These are phyloP conservation scores for Xestia sexstrigata DNA, from an alignment of 2,888 invertebrate species.

Conservation along the genomic window DNA sequence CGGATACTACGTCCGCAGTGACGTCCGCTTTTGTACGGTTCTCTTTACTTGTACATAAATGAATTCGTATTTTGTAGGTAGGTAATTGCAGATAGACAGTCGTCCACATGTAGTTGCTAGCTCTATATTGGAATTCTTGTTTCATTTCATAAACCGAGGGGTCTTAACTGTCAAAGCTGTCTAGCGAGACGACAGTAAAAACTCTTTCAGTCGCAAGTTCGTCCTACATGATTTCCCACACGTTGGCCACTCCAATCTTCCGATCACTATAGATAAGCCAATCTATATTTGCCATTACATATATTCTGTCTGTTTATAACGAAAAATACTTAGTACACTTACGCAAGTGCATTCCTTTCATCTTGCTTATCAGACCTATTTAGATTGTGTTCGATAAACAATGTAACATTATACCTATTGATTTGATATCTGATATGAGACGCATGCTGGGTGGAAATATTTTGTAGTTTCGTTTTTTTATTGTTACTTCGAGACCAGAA, in stretches of 20 bases:
- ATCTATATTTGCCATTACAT: conserved; percentile 56
- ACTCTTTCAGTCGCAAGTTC: background rate
- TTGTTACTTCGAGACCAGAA: background rate
- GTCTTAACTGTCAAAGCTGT: no score
- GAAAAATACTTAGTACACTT: conserved; percentile 52
- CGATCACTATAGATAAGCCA: conserved; percentile 56
- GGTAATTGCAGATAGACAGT: background rate
- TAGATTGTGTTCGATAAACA: conserved; percentile 67
- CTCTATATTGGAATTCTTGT: background rate
- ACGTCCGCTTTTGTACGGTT: background rate
- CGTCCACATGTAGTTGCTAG: no score
- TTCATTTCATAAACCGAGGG: background rate
- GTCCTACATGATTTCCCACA: conserved; percentile 62
- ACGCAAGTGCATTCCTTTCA: conserved; percentile 68
- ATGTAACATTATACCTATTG: conserved; percentile 43
- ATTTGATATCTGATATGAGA: conserved; percentile 49
- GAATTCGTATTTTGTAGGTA: background rate
- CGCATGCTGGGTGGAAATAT: conserved; percentile 26
- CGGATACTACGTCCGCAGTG: no score
- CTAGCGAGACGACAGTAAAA: background rate
- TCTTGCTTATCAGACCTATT: conserved; percentile 66
- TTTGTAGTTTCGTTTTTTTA: conserved; percentile 16
- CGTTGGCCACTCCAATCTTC: conserved; percentile 58
- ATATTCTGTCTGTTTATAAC: conserved; percentile 34
- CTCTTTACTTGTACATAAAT: background rate